These are phyloP conservation scores for Melanostigma gelatinosum DNA, from an alignment of 2,113 vertebrate species.

Conservation along the genomic window DNA sequence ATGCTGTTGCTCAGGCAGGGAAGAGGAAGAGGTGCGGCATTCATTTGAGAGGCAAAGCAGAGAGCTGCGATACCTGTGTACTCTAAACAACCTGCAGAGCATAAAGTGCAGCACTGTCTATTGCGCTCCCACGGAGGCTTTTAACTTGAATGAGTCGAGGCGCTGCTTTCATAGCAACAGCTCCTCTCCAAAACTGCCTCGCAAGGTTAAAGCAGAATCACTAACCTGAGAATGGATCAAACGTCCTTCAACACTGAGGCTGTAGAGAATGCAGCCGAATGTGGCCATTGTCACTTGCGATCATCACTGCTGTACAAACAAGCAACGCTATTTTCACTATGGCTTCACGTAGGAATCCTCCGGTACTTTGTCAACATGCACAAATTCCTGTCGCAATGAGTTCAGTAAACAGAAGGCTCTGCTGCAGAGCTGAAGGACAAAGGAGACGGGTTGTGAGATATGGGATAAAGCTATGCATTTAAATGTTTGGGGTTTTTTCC, in stretches of 20 bases:
- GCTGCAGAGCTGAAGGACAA: constrained; percentile 39
- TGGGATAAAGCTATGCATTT: not conserved
- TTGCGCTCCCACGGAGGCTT: constrained; percentile 26
- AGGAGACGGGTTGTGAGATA: constrained; percentile 17
- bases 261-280: not conserved
- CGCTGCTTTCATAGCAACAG: not conserved
- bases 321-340: constrained; percentile 3
- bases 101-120: not conserved
- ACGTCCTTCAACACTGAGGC: constrained; percentile 1
- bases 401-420: constrained; percentile 44
- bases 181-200: constrained; percentile 24
- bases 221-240: constrained; percentile 12
- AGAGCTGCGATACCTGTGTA: constrained; percentile 41
- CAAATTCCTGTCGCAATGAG: constrained; percentile 15
- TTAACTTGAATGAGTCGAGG: not conserved
- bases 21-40: constrained; percentile 27
- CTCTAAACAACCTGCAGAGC: constrained; percentile 49
- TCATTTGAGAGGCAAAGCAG: constrained; percentile 78
- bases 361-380: constrained; percentile 24
- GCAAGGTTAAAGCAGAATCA: constrained; percentile 37
- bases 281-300: not conserved
- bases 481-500: not conserved
- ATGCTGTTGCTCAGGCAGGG: constrained; percentile 33
- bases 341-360: constrained; percentile 43
- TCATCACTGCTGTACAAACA: constrained; percentile 9